Evolutionary conservation across 2,888 invertebrate genomes (phyloP).

Genomic region (Philhelius pedissequus): DNA sequence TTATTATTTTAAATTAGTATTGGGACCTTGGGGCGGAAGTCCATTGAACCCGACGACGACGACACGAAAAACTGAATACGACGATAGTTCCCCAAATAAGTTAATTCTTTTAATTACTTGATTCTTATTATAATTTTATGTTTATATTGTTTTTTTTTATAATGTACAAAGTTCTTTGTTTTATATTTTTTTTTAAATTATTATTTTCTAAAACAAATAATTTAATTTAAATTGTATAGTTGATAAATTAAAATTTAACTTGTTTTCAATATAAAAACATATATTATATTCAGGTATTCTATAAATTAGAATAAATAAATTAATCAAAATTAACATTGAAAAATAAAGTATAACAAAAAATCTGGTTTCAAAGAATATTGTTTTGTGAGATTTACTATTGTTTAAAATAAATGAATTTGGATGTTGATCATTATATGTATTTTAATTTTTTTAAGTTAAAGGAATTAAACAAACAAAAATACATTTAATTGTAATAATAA

Average conservation of each 20-base stretch:
- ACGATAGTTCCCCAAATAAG: slow-evolving; percentile 71
- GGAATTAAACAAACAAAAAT: slow-evolving; percentile 19
- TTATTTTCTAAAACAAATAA: slow-evolving; percentile 56
- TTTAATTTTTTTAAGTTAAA: neutral
- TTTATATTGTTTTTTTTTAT: slow-evolving; percentile 58
- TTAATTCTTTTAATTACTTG: slow-evolving; percentile 65
- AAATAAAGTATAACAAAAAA: slow-evolving; percentile 22
- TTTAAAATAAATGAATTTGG: slow-evolving; percentile 12
- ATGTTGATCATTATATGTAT: neutral
- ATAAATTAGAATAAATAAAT: slow-evolving; percentile 64
- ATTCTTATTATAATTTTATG: slow-evolving; percentile 65
- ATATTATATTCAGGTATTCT: slow-evolving; percentile 44
- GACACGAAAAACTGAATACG: slow-evolving; percentile 74
- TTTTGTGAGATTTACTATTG: slow-evolving; percentile 46
- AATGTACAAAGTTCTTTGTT: slow-evolving; percentile 64
- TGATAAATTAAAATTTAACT: slow-evolving; percentile 29
- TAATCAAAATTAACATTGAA: slow-evolving; percentile 51
- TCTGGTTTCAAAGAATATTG: neutral
- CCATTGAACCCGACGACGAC: slow-evolving; percentile 71
- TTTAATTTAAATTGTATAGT: slow-evolving; percentile 61
- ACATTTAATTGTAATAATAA: slow-evolving; percentile 53
- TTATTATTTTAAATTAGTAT: slow-evolving; percentile 53
- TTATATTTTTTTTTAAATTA: slow-evolving; percentile 39
- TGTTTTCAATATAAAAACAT: slow-evolving; percentile 65
- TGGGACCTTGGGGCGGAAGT: slow-evolving; percentile 78